phyloP scores from a whole-genome alignment of 2,888 invertebrate species.

The Mantis religiosa region DNA sequence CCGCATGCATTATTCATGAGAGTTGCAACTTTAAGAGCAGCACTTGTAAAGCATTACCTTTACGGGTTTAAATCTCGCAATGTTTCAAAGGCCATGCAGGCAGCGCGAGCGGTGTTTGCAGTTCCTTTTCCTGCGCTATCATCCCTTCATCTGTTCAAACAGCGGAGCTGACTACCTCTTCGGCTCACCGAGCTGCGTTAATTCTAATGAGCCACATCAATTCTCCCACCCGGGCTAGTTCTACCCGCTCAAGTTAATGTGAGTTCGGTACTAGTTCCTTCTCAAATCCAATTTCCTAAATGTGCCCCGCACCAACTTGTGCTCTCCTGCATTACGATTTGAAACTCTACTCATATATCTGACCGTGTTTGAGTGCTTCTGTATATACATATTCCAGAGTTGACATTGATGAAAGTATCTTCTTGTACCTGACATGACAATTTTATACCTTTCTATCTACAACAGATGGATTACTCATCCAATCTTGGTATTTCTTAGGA shows the following conservation, averaged over 20 bases:
- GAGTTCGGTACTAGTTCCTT: neutral
- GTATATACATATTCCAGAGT: neutral
- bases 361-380: neutral
- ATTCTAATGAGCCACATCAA: slow-evolving; percentile 16
- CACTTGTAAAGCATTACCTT: neutral
- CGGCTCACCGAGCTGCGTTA: neutral
- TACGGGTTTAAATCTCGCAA: neutral
- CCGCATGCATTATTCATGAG: neutral
- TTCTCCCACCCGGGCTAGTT: neutral
- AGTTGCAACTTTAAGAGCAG: neutral
- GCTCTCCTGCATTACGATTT: neutral
- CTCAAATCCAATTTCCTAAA: neutral
- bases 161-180: neutral
- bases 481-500: too few species aligned
- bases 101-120: neutral
- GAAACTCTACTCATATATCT: neutral
- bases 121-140: slow-evolving; percentile 14
- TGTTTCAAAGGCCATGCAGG: neutral
- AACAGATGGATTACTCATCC: too few species aligned
- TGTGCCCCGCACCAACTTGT: neutral
- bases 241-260: neutral
- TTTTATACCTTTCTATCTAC: too few species aligned
- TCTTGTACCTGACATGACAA: too few species aligned
- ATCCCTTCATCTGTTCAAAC: slow-evolving; percentile 14
- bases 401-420: neutral